These are phyloP conservation scores for Peromyscus eremicus DNA, from an alignment of 2,797 vertebrate genomes.

Conservation along the genomic window DNA sequence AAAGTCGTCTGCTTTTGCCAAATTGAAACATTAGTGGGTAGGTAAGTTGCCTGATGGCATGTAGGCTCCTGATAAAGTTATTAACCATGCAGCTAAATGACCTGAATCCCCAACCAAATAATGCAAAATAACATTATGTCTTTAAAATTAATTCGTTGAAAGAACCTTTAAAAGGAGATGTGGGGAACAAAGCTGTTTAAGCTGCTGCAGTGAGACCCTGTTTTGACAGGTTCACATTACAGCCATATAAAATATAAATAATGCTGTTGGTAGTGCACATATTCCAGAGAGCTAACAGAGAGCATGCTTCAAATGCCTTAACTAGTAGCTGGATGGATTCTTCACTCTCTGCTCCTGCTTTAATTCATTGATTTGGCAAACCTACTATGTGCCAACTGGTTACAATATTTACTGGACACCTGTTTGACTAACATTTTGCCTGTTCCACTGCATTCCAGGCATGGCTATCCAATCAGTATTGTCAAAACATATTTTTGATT, in stretches of 20 bases:
- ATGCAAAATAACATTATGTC: conserved; percentile 57
- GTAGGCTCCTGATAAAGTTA: conserved; percentile 51
- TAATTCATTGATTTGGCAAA: conserved; percentile 26
- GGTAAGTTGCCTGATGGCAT: conserved; percentile 28
- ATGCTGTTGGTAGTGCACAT: not conserved
- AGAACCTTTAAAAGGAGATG: conserved; percentile 52
- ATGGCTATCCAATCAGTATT: conserved; percentile 23
- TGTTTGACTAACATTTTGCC: conserved; percentile 33
- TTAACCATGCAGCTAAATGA: conserved; percentile 62
- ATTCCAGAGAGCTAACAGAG: conserved; percentile 19
- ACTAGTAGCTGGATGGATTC: not conserved
- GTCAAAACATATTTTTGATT: conserved; percentile 54
- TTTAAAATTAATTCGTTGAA: conserved; percentile 69
- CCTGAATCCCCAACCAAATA: conserved; percentile 15
- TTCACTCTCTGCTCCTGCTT: not conserved
- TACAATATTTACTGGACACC: not conserved
- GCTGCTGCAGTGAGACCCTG: not conserved
- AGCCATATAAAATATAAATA: conserved; percentile 25
- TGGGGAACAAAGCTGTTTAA: conserved; percentile 46
- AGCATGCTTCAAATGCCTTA: conserved; percentile 24
- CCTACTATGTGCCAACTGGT: conserved; percentile 9
- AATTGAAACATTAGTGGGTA: conserved; percentile 57
- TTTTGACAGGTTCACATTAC: conserved; percentile 22
- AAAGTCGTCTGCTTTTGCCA: conserved; percentile 55
- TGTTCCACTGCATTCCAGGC: not conserved